Conservation (phyloP, 2,113 vertebrate species). For the Eptesicus fuscus region DNA sequence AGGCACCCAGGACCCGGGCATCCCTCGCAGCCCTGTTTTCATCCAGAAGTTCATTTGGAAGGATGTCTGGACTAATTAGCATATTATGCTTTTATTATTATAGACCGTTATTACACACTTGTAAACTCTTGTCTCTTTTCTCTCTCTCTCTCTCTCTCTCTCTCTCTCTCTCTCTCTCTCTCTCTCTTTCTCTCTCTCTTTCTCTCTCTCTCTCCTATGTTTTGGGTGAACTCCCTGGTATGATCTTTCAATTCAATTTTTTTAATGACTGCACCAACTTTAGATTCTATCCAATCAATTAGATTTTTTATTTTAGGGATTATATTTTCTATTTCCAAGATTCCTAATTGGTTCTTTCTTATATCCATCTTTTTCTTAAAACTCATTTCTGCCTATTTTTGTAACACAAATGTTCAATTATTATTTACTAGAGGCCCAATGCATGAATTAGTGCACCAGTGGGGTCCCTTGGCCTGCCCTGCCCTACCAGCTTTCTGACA, state of each 20-base stretch:
- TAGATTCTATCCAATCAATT: neutral
- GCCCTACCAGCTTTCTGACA: no score
- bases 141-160: neutral
- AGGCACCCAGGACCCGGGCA: no score
- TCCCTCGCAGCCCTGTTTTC: no score
- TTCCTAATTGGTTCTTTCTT: neutral
- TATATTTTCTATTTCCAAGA: neutral
- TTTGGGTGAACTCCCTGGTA: neutral
- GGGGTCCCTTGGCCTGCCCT: no score
- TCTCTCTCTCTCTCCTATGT: neutral
- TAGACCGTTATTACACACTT: neutral
- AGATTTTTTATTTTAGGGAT: neutral
- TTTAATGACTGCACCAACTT: neutral
- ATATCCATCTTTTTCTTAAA: neutral
- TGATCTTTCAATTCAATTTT: slow-evolving; percentile 7
- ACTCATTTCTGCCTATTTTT: neutral
- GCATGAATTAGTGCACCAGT: no score
- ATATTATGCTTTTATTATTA: no score
- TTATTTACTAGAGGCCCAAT: neutral
- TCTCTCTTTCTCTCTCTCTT: neutral
- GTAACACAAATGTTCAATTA: neutral
- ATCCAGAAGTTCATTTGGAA: no score
- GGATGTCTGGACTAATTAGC: no score
- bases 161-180: neutral
- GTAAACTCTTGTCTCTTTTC: neutral